Conservation (phyloP, 35 echinoderm and acorn worm species). For the Anneissia japonica region DNA sequence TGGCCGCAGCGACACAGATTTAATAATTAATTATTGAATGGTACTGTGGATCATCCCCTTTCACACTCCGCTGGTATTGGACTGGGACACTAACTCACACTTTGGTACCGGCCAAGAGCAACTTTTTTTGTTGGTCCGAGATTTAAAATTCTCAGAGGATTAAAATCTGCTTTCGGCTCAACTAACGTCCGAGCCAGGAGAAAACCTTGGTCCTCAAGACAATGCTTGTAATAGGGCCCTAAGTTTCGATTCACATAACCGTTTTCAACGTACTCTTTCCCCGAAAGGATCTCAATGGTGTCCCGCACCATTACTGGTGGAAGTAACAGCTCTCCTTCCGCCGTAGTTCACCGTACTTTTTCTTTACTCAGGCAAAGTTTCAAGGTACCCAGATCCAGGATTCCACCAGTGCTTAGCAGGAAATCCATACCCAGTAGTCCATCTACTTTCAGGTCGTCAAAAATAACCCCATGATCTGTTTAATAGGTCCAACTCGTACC, state of each 20-base stretch:
- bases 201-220: neutral
- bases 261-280: neutral
- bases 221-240: neutral
- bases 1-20: constrained; percentile 26
- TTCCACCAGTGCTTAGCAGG: neutral
- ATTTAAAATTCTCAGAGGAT: neutral
- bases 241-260: neutral
- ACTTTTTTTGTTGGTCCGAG: neutral
- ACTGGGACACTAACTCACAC: neutral
- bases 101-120: neutral
- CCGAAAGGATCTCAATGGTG: neutral
- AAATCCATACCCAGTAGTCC: neutral
- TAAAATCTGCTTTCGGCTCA: neutral
- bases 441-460: no score
- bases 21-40: constrained; percentile 20
- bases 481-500: neutral
- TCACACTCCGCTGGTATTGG: neutral
- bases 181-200: neutral
- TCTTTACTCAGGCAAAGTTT: neutral
- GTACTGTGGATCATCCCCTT: neutral
- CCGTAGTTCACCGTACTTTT: neutral
- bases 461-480: neutral
- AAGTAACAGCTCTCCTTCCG: neutral
- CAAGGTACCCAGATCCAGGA: neutral
- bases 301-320: neutral